phyloP scores from a whole-genome alignment of 2,888 invertebrate species.

The Mesorhabditis belari region DNA sequence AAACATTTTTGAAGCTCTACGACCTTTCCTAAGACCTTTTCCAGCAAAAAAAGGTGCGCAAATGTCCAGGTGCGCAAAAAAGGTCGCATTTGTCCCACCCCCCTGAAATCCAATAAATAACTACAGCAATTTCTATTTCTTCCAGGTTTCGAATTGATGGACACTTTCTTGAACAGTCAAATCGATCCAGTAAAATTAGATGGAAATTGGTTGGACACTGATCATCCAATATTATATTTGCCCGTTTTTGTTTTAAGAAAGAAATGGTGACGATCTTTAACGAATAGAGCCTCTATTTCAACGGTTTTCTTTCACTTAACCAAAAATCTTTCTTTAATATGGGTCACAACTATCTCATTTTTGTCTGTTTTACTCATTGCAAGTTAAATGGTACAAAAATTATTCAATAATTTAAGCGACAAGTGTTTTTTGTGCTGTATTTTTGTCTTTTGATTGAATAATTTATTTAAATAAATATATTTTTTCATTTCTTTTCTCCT shows the following conservation, averaged over 20 bases:
- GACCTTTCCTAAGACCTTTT: too few relatives aligned
- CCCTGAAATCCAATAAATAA: not conserved
- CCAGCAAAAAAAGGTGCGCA: not conserved
- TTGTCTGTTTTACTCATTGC: not conserved
- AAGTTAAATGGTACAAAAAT: too few relatives aligned
- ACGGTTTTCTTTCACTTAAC: not conserved
- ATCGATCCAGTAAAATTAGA: not conserved
- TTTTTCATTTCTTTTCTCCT: not conserved
- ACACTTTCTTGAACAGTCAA: not conserved
- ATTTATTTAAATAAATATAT: not conserved
- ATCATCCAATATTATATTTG: not conserved
- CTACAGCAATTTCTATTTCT: too few relatives aligned
- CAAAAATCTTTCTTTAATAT: not conserved
- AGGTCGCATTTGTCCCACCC: not conserved
- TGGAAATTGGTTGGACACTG: not conserved
- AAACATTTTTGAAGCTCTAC: too few relatives aligned
- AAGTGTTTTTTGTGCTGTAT: not conserved
- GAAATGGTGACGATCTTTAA: not conserved
- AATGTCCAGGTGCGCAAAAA: not conserved
- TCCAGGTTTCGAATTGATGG: not conserved
- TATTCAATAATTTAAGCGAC: too few relatives aligned
- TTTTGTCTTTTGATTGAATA: not conserved
- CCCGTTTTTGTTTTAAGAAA: not conserved
- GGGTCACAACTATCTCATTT: not conserved
- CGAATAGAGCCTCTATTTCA: not conserved